phyloP scores from a whole-genome alignment of 37 sponge, comb jelly and placozoan species.

The Ianthella basta region DNA sequence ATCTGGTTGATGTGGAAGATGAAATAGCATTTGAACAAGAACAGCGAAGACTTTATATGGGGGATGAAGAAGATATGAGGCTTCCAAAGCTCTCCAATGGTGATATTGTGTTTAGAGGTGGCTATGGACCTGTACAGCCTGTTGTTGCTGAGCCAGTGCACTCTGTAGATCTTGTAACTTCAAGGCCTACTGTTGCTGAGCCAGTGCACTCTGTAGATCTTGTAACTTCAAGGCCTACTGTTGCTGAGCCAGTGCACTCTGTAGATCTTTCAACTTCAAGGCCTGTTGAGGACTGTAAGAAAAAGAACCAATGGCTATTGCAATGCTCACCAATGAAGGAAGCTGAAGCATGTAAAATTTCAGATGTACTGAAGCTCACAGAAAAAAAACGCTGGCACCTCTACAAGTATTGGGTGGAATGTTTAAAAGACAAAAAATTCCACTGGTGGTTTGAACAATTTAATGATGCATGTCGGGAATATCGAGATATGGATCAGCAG shows the following conservation, averaged over 20 bases:
- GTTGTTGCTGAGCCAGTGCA: too few relatives aligned
- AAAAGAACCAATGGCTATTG: too few relatives aligned
- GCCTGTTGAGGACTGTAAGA: too few relatives aligned
- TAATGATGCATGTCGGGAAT: conserved; percentile 33
- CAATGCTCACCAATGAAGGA: conserved; percentile 35
- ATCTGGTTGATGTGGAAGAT: conserved; percentile 50
- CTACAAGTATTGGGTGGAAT: conserved; percentile 72
- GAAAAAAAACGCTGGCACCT: conserved; percentile 46
- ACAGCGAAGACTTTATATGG: conserved; percentile 25
- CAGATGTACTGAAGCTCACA: conserved; percentile 34
- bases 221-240: too few relatives aligned
- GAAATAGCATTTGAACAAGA: conserved; percentile 64
- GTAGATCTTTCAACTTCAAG: too few relatives aligned
- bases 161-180: too few relatives aligned
- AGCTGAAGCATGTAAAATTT: conserved; percentile 34
- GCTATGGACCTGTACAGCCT: too few relatives aligned
- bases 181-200: too few relatives aligned
- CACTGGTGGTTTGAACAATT: conserved; percentile 3
- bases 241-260: too few relatives aligned
- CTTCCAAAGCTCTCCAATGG: too few relatives aligned
- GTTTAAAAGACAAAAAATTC: background rate
- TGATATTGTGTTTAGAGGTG: too few relatives aligned
- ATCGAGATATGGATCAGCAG: conserved; percentile 30
- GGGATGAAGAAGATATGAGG: background rate
- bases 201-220: too few relatives aligned